Percentiles rank a stretch among this genome's conserved stretches.
These are phyloP conservation scores for Drosophila hamatofila DNA, from an alignment of 2,888 invertebrate genomes.

Conservation along the genomic window DNA sequence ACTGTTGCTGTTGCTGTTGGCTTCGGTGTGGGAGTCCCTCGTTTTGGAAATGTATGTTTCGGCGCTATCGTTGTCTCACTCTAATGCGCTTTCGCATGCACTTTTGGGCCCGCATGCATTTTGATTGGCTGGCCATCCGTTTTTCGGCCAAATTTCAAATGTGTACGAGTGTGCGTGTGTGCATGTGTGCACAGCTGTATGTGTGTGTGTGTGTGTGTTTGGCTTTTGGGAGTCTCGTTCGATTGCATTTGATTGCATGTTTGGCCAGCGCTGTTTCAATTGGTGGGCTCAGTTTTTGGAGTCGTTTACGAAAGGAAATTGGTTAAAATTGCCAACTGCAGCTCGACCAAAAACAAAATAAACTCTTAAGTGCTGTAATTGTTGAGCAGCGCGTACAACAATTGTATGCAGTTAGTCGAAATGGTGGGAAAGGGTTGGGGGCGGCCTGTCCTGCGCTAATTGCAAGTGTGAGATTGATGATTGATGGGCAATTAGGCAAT, in stretches of 20 bases:
- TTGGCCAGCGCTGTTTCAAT: slow-evolving; percentile 69
- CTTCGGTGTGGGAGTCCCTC: slow-evolving; percentile 70
- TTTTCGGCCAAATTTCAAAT: slow-evolving; percentile 76
- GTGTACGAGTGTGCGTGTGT: slow-evolving; percentile 8
- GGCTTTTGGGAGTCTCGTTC: slow-evolving; percentile 46
- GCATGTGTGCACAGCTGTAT: slow-evolving; percentile 8
- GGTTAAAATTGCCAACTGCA: slow-evolving; percentile 51
- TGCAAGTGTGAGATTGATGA: slow-evolving; percentile 60
- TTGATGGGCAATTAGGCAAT: slow-evolving; percentile 60
- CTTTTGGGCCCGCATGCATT: slow-evolving; percentile 77
- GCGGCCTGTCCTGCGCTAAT: slow-evolving; percentile 46
- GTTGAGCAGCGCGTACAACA: slow-evolving; percentile 30
- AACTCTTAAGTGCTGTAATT: slow-evolving; percentile 52
- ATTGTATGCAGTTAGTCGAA: slow-evolving; percentile 23
- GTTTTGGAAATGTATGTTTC: slow-evolving; percentile 56
- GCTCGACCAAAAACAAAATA: slow-evolving; percentile 11
- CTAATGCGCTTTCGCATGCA: slow-evolving; percentile 80
- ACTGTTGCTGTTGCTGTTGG: slow-evolving; percentile 22
- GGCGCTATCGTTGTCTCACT: slow-evolving; percentile 77
- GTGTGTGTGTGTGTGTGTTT: background rate
- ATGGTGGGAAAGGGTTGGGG: background rate
- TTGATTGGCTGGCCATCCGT: slow-evolving; percentile 74
- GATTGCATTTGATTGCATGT: slow-evolving; percentile 82
- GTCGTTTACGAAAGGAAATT: slow-evolving; percentile 64
- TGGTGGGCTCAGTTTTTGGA: slow-evolving; percentile 53